phyloP scores from a whole-genome alignment of 2,888 invertebrate species.

The Trachelus tabidus region DNA sequence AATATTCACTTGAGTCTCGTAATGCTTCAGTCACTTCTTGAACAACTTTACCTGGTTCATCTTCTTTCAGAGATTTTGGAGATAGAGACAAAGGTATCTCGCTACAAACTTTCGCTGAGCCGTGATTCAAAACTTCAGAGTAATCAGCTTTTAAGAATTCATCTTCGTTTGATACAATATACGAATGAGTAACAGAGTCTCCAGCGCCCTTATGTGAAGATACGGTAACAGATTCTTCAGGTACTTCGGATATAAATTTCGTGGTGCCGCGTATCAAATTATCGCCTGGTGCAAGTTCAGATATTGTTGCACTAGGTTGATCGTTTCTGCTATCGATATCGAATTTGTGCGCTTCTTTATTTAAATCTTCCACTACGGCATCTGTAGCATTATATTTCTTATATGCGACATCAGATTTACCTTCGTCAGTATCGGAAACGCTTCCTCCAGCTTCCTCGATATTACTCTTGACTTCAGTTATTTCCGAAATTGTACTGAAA shows the following conservation, averaged over 20 bases:
- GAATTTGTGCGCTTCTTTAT: neutral
- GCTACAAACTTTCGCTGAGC: neutral
- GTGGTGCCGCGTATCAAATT: neutral
- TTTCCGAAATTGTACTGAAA: conserved; percentile 45
- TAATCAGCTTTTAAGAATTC: conserved; percentile 1
- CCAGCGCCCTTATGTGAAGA: neutral
- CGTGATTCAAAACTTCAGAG: conserved; percentile 17
- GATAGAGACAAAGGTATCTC: neutral
- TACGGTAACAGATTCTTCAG: neutral
- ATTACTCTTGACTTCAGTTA: conserved; percentile 31
- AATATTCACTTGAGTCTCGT: neutral
- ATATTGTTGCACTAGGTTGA: neutral
- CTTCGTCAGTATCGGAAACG: neutral
- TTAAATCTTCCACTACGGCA: neutral
- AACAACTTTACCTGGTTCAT: neutral
- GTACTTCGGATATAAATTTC: neutral
- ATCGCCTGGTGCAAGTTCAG: neutral
- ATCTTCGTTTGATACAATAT: neutral
- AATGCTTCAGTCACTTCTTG: neutral
- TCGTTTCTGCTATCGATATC: neutral
- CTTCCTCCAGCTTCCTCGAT: conserved; percentile 5
- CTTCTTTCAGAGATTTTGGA: neutral
- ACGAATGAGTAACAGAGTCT: neutral
- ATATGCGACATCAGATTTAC: neutral
- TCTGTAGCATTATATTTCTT: neutral